Percentiles rank a stretch among this genome's conserved stretches.
These are phyloP conservation scores for Simalia tracyae DNA, from an alignment of 2,797 vertebrate genomes.

Conservation along the genomic window DNA sequence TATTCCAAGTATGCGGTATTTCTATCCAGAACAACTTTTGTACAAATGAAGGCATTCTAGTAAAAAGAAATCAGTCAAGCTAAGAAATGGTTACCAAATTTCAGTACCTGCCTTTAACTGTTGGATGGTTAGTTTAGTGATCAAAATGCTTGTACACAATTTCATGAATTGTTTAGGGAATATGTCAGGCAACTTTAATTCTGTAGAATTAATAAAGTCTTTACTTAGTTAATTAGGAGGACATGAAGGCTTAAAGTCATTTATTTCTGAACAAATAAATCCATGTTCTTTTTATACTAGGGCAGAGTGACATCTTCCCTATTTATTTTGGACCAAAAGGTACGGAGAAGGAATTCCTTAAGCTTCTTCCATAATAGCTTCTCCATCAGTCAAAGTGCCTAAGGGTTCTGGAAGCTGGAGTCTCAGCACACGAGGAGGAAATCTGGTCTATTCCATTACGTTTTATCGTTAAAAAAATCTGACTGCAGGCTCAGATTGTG, in stretches of 20 bases:
- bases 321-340: neutral
- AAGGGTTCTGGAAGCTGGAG: neutral
- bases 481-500: neutral
- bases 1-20: neutral
- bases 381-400: neutral
- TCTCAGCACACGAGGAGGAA: neutral
- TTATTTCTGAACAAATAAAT: neutral
- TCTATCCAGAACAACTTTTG: neutral
- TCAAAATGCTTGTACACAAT: neutral
- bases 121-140: neutral
- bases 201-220: neutral
- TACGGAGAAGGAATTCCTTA: neutral
- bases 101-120: neutral
- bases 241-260: neutral
- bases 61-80: neutral
- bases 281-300: neutral
- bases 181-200: neutral
- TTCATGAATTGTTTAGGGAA: neutral
- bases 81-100: neutral
- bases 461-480: neutral
- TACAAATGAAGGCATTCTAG: neutral
- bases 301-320: neutral
- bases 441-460: neutral
- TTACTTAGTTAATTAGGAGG: neutral
- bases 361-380: neutral